A percentile compares a stretch with the other conserved stretches of the same genome.
phyloP scores from a whole-genome alignment of 2,888 invertebrate genomes.

The Lumbricus terrestris region DNA sequence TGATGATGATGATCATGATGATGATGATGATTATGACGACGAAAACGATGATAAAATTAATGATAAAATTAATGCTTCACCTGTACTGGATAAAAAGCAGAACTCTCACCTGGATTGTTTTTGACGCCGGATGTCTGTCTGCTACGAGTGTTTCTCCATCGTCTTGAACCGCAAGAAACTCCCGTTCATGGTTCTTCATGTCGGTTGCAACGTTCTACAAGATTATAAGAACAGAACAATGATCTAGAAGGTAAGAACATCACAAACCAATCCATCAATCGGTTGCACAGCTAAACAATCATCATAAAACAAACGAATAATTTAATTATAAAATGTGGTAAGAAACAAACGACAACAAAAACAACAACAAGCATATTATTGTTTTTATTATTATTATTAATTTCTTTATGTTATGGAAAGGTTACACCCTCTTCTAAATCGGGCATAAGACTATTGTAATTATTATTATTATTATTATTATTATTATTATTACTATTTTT shows the following conservation, averaged over 20 bases:
- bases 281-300: not conserved
- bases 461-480: no score
- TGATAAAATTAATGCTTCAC: not conserved
- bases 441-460: no score
- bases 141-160: conserved; percentile 88
- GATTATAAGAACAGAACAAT: not conserved
- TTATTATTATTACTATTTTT: no score
- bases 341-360: no score
- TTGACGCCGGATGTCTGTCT: conserved; percentile 92
- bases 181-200: conserved; percentile 88
- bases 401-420: no score
- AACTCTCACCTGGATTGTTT: conserved; percentile 77
- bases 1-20: conserved; percentile 8
- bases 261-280: not conserved
- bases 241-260: not conserved
- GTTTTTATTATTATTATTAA: no score
- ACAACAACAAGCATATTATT: no score
- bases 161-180: conserved; percentile 93
- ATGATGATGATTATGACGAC: conserved; percentile 15
- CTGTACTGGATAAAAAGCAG: not conserved
- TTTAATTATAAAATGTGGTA: no score
- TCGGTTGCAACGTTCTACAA: not conserved
- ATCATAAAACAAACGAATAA: no score
- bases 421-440: no score
- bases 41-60: conserved; percentile 11